Evolutionary conservation across 2,113 vertebrate species (phyloP).

Genomic region (Aythya baeri): DNA sequence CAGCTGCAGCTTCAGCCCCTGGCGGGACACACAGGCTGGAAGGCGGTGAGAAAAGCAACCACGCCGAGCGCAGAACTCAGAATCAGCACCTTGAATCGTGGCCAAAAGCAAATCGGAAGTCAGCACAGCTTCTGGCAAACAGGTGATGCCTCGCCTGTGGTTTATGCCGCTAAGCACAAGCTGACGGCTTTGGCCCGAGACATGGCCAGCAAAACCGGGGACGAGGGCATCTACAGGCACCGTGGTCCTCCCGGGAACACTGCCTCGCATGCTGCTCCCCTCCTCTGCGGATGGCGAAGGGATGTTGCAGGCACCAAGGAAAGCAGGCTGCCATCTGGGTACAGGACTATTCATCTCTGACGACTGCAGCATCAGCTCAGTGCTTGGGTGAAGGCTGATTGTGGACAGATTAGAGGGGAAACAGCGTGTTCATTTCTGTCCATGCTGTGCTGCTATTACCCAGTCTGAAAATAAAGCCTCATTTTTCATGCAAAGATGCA

Average conservation of each 20-base stretch:
- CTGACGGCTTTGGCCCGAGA: neutral
- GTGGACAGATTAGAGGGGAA: slow-evolving; percentile 46
- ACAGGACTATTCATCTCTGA: slow-evolving; percentile 15
- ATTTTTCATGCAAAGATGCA: slow-evolving; percentile 62
- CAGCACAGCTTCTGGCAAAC: neutral
- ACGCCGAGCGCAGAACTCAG: fast-evolving
- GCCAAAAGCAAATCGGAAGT: neutral
- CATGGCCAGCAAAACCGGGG: neutral
- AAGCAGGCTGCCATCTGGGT: slow-evolving; percentile 23
- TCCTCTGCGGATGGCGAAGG: neutral
- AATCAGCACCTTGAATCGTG: neutral
- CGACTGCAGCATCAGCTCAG: neutral
- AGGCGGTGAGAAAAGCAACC: neutral
- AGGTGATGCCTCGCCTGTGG: neutral
- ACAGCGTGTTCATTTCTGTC: neutral
- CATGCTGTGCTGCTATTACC: neutral
- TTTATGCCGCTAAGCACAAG: fast-evolving
- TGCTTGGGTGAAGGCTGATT: slow-evolving; percentile 2
- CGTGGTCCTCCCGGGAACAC: neutral
- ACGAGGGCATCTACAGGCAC: neutral
- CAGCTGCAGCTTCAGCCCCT: neutral
- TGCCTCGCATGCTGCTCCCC: neutral
- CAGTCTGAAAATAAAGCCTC: slow-evolving; percentile 54
- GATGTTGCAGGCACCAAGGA: neutral
- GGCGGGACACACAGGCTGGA: fast-evolving